Conservation (phyloP, 2,113 vertebrate species). For the Marcusenius ussheri region DNA sequence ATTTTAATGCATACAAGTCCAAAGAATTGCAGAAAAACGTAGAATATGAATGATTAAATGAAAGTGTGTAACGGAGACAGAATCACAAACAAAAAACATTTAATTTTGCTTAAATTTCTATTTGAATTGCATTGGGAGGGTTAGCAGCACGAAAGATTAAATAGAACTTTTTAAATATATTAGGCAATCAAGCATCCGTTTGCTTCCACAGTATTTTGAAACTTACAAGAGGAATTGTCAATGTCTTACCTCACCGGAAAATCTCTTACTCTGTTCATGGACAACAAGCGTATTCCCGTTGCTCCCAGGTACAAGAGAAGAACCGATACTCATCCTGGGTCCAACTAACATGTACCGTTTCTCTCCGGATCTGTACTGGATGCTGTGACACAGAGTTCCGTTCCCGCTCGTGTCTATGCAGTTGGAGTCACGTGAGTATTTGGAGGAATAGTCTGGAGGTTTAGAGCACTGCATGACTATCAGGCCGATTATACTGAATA, state of each 20-base stretch:
- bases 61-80: not conserved
- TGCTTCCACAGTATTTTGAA: not conserved
- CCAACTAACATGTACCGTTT: not conserved
- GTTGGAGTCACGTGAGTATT: not conserved
- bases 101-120: not conserved
- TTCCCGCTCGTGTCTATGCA: not conserved
- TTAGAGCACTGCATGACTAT: not conserved
- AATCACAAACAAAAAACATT: not conserved
- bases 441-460: not conserved
- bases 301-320: not conserved
- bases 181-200: not conserved
- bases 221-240: not conserved
- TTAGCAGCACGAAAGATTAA: not conserved
- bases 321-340: not conserved
- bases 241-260: slow-evolving; percentile 15
- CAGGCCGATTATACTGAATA: not conserved
- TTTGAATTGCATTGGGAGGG: not conserved
- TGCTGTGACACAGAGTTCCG: not conserved
- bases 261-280: not conserved
- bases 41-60: not conserved
- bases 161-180: not conserved
- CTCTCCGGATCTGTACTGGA: not conserved
- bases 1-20: not conserved
- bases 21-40: not conserved
- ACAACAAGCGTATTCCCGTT: not conserved